Percentiles rank a stretch among this genome's conserved stretches.
phyloP scores from a whole-genome alignment of 1,140 invertebrate species.

The Hypothenemus hampei region DNA sequence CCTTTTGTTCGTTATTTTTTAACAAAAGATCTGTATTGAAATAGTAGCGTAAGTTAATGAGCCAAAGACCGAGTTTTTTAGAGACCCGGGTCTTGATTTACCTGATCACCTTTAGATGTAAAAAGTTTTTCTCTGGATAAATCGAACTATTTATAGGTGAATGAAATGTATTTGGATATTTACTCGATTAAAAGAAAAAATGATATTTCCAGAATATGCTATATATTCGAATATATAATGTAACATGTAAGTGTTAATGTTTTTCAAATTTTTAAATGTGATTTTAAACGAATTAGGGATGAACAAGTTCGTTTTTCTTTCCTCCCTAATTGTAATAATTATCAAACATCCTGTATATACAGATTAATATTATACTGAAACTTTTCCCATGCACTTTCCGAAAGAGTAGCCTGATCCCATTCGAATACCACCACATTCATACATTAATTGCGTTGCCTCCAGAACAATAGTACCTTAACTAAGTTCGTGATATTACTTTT shows the following conservation, averaged over 20 bases:
- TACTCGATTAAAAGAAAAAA: conserved; percentile 25
- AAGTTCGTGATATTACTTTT: no score
- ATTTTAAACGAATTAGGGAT: conserved; percentile 24
- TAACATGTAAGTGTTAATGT: conserved; percentile 46
- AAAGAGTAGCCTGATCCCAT: neutral
- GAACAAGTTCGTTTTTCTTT: neutral
- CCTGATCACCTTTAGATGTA: conserved; percentile 7
- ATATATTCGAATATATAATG: conserved; percentile 29
- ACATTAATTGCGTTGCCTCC: neutral
- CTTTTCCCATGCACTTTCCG: no score
- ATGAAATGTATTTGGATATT: conserved; percentile 21
- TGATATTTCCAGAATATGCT: conserved; percentile 34
- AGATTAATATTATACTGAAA: no score
- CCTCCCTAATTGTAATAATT: no score
- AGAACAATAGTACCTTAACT: neutral
- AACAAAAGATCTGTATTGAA: neutral
- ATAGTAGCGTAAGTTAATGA: no score
- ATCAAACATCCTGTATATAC: no score
- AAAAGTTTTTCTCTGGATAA: conserved; percentile 23
- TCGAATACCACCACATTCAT: neutral
- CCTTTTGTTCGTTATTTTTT: neutral
- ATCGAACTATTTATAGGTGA: conserved; percentile 24
- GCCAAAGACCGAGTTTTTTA: neutral
- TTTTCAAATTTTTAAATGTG: conserved; percentile 45
- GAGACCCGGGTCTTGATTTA: neutral